Base-by-base conservation (phyloP, 2,888 invertebrate species). In the Chalcis sispes region DNA sequence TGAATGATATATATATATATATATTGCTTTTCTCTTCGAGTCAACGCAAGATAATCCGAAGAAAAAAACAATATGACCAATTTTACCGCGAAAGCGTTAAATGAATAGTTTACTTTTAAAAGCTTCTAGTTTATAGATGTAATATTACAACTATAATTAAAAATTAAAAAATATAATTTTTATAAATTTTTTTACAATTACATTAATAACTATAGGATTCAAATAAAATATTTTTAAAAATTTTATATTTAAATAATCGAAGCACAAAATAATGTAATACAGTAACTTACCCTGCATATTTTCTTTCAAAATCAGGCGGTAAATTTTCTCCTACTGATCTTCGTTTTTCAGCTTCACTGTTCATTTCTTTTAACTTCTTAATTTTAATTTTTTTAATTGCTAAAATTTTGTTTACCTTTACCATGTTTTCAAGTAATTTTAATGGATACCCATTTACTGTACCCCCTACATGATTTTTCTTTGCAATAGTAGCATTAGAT, bases 341-440 rank as follows among this genome's bases (percentile, higher is more conserved):
- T 86, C 93, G 92, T 88, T 95, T 94, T 86, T 98, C 98, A 0
- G 96, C 97, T 88, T 96, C 95, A 75, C 94, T 92, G 85, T 98
- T 98, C 93, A 97, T 95, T 75, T 95, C 94, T 85, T 93, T 94
- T 64, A 98, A 89, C 73, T 93, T 92, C 81, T 93, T 92, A 10
- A 98, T 93, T 90, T 95, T 95, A 2, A 92, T 91, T 83, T 93
- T 93, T 87, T 98, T 98, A 0, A 94, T 93, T 77, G 92, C 91
- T 50, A 98, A 90, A 80, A 97, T 94, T 90, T 96, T 97, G 65
- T 95, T 95, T 29, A 98, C 92, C 81, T 95, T 92, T 0, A 98
- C 96, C 89, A 98, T 94, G 79, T 95, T 92, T 85, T 97, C 96
- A 69, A 98, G 90, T 76, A 98, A 91, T 84, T 94, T 94, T 75